Evolutionary conservation across 2,113 vertebrate genomes (phyloP).

Genomic region (Oenanthe melanoleuca): DNA sequence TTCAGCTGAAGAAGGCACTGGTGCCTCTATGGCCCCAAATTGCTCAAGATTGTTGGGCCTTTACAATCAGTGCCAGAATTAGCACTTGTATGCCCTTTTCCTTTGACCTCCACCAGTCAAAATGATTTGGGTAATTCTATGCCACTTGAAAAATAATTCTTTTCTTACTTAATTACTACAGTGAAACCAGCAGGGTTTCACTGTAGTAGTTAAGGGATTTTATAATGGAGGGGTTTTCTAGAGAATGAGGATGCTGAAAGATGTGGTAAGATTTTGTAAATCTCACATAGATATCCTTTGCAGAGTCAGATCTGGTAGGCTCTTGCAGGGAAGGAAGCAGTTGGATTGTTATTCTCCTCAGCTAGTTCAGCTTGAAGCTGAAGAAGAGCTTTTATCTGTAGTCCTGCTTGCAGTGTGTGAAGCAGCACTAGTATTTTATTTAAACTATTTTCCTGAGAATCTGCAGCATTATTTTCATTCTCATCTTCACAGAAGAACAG

Average conservation of each 20-base stretch:
- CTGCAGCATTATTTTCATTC: not conserved
- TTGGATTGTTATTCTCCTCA: not conserved
- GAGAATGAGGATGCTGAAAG: not conserved
- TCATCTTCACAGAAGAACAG: not conserved
- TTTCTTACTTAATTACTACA: not conserved
- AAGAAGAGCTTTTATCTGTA: not conserved
- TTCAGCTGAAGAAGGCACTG: not conserved
- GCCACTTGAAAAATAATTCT: not conserved
- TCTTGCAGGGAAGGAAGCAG: not conserved
- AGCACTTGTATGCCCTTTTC: not conserved
- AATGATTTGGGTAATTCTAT: not conserved
- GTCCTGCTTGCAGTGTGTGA: not conserved
- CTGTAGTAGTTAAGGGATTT: too few species aligned
- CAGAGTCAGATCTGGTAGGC: not conserved
- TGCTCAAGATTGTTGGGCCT: fast-evolving
- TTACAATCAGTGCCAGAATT: not conserved
- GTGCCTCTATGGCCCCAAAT: not conserved
- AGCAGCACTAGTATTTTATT: not conserved
- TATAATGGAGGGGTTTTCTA: not conserved
- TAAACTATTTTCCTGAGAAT: not conserved
- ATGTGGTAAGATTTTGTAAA: not conserved
- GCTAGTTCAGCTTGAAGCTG: not conserved
- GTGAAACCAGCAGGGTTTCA: not conserved
- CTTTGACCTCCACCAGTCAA: not conserved
- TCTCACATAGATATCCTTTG: not conserved